Evolutionary conservation across 2,113 vertebrate genomes (phyloP).

Genomic region (Nothoprocta pentlandii): DNA sequence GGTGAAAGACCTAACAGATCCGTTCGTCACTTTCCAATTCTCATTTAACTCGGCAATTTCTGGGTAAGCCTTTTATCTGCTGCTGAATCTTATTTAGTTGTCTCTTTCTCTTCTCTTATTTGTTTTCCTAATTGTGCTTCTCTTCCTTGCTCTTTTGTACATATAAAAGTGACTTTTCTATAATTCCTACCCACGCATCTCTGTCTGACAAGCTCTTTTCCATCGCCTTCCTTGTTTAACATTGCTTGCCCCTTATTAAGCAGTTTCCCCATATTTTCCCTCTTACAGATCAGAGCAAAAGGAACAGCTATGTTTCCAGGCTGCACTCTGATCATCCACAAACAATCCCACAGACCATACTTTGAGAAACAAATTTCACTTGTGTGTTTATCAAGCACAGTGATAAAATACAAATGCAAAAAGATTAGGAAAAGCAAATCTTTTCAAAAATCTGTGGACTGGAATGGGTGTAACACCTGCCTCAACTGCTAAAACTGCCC

Average conservation of each 20-base stretch:
- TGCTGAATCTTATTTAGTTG: slow-evolving; percentile 10
- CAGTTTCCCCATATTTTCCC: neutral
- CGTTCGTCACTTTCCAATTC: neutral
- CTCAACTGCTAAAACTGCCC: neutral
- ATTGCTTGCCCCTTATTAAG: neutral
- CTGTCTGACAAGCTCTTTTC: neutral
- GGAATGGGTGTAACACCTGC: neutral
- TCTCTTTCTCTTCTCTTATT: neutral
- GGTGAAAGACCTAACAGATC: neutral
- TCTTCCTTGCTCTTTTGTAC: slow-evolving; percentile 1
- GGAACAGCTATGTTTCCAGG: slow-evolving; percentile 11
- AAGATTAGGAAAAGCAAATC: slow-evolving; percentile 8
- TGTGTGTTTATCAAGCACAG: neutral
- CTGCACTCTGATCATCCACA: slow-evolving; percentile 7
- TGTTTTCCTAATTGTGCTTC: slow-evolving; percentile 1
- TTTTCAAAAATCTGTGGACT: neutral
- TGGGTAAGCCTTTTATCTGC: neutral
- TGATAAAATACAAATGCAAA: slow-evolving; percentile 8
- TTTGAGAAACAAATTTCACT: slow-evolving; percentile 27
- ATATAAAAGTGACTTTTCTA: slow-evolving; percentile 4
- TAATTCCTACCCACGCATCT: neutral
- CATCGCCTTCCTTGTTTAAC: neutral
- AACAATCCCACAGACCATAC: neutral
- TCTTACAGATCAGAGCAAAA: slow-evolving; percentile 17
- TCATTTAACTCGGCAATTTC: neutral